A percentile compares a stretch with the other conserved stretches of the same genome.
These are phyloP conservation scores for Candoia aspera DNA, from an alignment of 2,113 vertebrate species.

Conservation along the genomic window DNA sequence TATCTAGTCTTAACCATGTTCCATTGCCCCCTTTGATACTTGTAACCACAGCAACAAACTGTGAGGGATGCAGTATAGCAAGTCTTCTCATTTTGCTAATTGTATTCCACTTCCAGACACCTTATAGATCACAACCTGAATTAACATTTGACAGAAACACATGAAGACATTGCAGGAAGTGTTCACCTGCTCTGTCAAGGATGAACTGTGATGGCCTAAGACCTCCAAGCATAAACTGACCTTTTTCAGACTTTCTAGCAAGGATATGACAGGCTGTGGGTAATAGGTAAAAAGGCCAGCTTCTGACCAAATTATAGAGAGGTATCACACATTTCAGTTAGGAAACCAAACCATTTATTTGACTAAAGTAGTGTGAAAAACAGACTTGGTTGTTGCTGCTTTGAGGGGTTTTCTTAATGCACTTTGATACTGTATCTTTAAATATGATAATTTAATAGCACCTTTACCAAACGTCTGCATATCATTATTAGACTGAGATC, in stretches of 20 bases:
- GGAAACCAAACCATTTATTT: background rate
- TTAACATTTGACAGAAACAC: slow-evolving; percentile 19
- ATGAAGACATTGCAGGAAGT: slow-evolving; percentile 2
- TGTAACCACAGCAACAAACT: slow-evolving; percentile 49
- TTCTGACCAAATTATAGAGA: background rate
- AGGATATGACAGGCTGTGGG: background rate
- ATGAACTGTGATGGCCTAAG: background rate
- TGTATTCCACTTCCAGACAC: slow-evolving; percentile 39
- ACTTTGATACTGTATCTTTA: background rate
- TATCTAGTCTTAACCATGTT: background rate
- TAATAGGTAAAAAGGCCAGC: background rate
- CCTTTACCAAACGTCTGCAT: background rate
- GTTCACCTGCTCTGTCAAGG: slow-evolving; percentile 7
- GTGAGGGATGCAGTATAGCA: slow-evolving; percentile 11
- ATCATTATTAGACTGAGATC: background rate
- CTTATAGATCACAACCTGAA: slow-evolving; percentile 44
- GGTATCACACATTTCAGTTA: background rate
- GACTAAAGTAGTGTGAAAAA: background rate
- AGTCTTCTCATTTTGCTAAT: slow-evolving; percentile 45
- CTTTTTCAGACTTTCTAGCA: background rate
- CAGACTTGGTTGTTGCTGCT: background rate
- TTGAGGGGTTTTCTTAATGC: background rate
- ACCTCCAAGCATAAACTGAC: background rate
- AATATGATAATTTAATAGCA: background rate
- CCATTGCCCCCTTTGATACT: slow-evolving; percentile 40